Base-by-base conservation (phyloP, 2,888 invertebrate genomes). In the Stegophylla sp. region DNA sequence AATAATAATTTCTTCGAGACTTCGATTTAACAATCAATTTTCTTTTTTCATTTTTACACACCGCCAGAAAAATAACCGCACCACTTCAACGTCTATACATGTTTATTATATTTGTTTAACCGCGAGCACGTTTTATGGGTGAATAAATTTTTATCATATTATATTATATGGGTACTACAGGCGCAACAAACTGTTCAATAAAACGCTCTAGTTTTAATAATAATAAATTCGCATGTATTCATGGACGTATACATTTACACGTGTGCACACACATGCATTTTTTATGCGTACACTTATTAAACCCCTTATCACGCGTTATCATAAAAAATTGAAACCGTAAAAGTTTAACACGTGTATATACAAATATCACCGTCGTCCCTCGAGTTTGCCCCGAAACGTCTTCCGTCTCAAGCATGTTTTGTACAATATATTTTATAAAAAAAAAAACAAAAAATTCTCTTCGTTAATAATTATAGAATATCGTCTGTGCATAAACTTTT, bases 31-130 rank as follows among this genome's bases (percentile, higher is more conserved):
- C 75, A 64, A 64, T 75, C 75, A 75, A 76, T 76, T 75, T 76
- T 66, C 43, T 66, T 66, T n/a, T 64, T 76, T 53, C 41, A 26
- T 53, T 26, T 63, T 53, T 66, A 64, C 63, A 43, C 7, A 2
- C 34, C 63, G 41, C 23, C 20, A 20, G 13, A 41, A 75, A 51
- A 75, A 75, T 41, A 41, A 41, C 23, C 63, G 17, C 53, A 64
- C 64, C 48, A 48, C 34, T 63, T 63, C 23, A 10, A 12, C 17
- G 2, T 53, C 4, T 48, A 51, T 51, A 23, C 43, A 77, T 56
- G 67, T 69, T 67, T 76, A 56, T 77, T 77, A 67, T 79, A 71
- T 79, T 79, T 79, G 59, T 26, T 63, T 79, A 71, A 69, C 79
- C 79, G 26, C 71, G 51, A 61, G 51, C 69, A 61, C 69, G 69